Conservation (phyloP, 2,113 vertebrate genomes). For the Thalassoma bifasciatum region DNA sequence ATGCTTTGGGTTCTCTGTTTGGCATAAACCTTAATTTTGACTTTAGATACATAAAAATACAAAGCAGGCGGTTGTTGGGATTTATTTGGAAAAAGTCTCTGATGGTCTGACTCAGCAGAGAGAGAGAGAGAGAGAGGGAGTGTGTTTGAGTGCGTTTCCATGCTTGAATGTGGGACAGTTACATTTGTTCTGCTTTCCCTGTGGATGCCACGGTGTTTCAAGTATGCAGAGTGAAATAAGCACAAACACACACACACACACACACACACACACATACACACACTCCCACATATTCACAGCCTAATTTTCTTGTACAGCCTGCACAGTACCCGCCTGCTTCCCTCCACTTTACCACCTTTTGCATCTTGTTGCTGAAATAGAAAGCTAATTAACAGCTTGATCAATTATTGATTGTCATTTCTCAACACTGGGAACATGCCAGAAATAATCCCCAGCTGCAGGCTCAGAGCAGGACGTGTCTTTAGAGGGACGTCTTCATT, state of each 20-base stretch:
- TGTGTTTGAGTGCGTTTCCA: background rate
- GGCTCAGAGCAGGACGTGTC: constrained; percentile 26
- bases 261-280: background rate
- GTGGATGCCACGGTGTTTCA: constrained; percentile 3
- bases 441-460: constrained; percentile 24
- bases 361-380: constrained; percentile 39
- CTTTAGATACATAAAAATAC: constrained; percentile 48
- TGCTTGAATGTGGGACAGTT: constrained; percentile 18
- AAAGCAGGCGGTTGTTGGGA: constrained; percentile 23
- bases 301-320: constrained; percentile 6
- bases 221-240: background rate
- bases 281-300: background rate
- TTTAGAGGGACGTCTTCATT: constrained; percentile 46
- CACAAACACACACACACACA: constrained; percentile 6
- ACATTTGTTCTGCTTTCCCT: constrained; percentile 18
- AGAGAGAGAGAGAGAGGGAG: background rate
- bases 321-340: constrained; percentile 18
- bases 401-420: constrained; percentile 61
- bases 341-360: constrained; percentile 16
- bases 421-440: constrained; percentile 40
- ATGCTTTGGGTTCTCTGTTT: constrained; percentile 40
- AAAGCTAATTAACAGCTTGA: constrained; percentile 51
- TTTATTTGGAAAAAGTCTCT: constrained; percentile 21
- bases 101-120: constrained; percentile 32
- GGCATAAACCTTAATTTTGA: constrained; percentile 38